A percentile compares a stretch with the other conserved stretches of the same genome.
These are phyloP conservation scores for Platorchestia sp. DNA, from an alignment of 1,140 invertebrate species.

Conservation along the genomic window DNA sequence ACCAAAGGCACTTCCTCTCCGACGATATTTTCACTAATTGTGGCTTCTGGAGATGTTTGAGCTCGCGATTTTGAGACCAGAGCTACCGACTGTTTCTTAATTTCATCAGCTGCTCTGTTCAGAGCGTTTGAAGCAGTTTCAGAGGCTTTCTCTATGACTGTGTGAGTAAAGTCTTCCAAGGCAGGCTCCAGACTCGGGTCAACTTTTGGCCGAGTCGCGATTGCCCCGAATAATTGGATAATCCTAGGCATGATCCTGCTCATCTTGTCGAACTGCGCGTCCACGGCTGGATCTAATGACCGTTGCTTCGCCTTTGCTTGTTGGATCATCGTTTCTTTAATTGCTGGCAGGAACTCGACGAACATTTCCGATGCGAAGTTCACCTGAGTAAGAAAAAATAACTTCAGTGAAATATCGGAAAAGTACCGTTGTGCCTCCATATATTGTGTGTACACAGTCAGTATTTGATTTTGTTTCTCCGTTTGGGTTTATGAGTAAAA, in stretches of 20 bases:
- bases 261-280: neutral
- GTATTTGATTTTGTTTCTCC: too few species aligned
- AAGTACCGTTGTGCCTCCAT: too few species aligned
- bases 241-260: neutral
- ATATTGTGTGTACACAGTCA: too few species aligned
- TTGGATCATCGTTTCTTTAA: neutral
- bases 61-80: neutral
- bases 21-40: neutral
- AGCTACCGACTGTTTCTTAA: neutral
- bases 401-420: neutral
- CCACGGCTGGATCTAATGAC: neutral
- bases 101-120: neutral
- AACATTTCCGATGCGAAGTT: constrained; percentile 37
- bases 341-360: neutral
- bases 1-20: neutral
- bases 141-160: neutral
- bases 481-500: too few species aligned
- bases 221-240: neutral
- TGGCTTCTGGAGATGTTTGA: neutral
- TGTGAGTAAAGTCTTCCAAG: neutral
- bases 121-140: neutral
- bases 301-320: neutral
- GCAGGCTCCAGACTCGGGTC: neutral
- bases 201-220: neutral
- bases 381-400: neutral